phyloP scores from a whole-genome alignment of 2,888 invertebrate genomes.

The Chydorus sphaericus region DNA sequence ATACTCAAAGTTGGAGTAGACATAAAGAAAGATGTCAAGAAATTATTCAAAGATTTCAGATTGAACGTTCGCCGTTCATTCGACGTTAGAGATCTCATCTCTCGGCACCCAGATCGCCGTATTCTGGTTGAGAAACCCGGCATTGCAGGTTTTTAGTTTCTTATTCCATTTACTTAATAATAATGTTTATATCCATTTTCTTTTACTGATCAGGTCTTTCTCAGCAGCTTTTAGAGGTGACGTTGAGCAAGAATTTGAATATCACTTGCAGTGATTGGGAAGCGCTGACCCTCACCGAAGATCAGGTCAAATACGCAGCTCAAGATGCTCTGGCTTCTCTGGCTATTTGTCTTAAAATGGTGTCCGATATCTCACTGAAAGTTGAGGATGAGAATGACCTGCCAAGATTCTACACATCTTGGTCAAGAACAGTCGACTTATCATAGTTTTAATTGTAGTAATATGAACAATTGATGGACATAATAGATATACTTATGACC shows the following conservation, averaged over 20 bases:
- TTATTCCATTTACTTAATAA: no score
- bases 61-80: constrained; percentile 40
- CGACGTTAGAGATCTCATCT: constrained; percentile 51
- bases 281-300: constrained; percentile 38
- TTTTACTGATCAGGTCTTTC: constrained; percentile 46
- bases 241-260: constrained; percentile 49
- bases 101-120: constrained; percentile 19
- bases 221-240: constrained; percentile 40
- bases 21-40: constrained; percentile 49
- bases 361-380: no score
- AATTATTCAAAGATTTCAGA: constrained; percentile 47
- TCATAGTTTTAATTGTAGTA: no score
- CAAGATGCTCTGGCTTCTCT: constrained; percentile 56
- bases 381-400: no score
- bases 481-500: no score
- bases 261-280: constrained; percentile 64
- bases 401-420: no score
- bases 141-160: neutral
- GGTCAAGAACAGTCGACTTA: no score
- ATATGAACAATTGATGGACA: no score
- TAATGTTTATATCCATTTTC: neutral
- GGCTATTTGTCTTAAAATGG: constrained; percentile 41
- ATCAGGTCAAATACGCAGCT: constrained; percentile 59
- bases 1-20: constrained; percentile 65
- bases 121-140: neutral